phyloP scores from a whole-genome alignment of 1,140 invertebrate genomes.

The Macrosteles quadrilineatus region DNA sequence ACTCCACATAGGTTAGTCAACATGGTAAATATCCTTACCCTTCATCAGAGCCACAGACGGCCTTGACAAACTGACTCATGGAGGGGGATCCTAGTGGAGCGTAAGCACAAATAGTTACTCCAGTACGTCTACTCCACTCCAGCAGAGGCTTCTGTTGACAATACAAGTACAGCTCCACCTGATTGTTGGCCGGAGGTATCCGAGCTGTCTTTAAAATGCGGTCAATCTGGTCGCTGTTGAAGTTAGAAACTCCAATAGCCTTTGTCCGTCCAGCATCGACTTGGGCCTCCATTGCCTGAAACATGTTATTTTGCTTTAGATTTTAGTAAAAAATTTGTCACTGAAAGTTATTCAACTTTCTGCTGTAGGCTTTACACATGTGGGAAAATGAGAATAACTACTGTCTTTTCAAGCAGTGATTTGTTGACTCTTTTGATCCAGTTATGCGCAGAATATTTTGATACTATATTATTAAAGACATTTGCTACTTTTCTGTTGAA shows the following conservation, averaged over 20 bases:
- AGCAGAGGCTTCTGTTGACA: slow-evolving; percentile 61
- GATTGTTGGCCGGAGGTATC: slow-evolving; percentile 42
- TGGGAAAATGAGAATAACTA: neutral
- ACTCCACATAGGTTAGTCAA: too few relatives aligned
- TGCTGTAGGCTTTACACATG: neutral
- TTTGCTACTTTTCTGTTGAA: too few relatives aligned
- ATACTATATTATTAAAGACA: too few relatives aligned
- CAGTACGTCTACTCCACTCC: slow-evolving; percentile 56
- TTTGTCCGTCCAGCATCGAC: slow-evolving; percentile 56
- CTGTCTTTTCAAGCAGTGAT: neutral
- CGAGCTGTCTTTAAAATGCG: slow-evolving; percentile 39
- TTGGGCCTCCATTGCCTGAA: slow-evolving; percentile 58
- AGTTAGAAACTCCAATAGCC: slow-evolving; percentile 50
- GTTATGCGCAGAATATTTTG: too few relatives aligned
- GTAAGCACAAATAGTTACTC: slow-evolving; percentile 62
- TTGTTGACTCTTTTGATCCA: neutral
- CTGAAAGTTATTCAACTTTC: neutral
- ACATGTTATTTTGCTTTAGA: too few relatives aligned
- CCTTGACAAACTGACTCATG: slow-evolving; percentile 23
- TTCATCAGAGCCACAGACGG: slow-evolving; percentile 17
- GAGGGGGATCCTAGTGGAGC: slow-evolving; percentile 56
- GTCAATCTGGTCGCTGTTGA: slow-evolving; percentile 46
- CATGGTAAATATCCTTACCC: slow-evolving; percentile 16
- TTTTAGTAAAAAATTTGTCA: too few relatives aligned
- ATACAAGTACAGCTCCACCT: slow-evolving; percentile 63